Conservation (phyloP, 2,888 invertebrate genomes). For the Pyrrhosoma nymphula region DNA sequence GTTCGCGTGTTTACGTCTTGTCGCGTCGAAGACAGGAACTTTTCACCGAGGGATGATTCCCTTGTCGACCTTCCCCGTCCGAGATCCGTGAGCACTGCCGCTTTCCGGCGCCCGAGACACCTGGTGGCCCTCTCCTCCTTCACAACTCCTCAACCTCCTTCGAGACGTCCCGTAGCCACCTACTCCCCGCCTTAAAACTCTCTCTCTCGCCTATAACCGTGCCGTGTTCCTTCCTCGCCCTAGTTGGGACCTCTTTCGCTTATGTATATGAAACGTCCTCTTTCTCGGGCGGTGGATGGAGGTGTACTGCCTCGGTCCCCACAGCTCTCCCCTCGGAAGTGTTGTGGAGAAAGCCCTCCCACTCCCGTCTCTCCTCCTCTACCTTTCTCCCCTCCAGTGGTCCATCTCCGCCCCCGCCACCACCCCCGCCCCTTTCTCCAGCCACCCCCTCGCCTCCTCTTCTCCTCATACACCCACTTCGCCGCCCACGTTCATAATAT, state of each 20-base stretch:
- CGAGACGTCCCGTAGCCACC: not conserved
- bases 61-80: not conserved
- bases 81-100: not conserved
- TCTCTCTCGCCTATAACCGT: not conserved
- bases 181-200: not conserved
- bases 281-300: slow-evolving; percentile 17
- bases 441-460: not conserved
- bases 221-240: slow-evolving; percentile 3
- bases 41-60: not conserved
- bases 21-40: not conserved
- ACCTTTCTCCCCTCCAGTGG: slow-evolving; percentile 36
- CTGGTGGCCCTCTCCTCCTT: not conserved
- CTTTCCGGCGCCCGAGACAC: not conserved
- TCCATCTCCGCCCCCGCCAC: not conserved
- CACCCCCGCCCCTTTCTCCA: slow-evolving; percentile 47
- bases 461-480: too few species aligned
- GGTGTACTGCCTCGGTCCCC: slow-evolving; percentile 5
- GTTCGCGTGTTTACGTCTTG: not conserved
- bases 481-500: slow-evolving; percentile 47
- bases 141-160: not conserved
- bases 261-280: too few species aligned
- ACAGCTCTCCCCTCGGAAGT: not conserved
- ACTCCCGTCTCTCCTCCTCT: slow-evolving; percentile 57
- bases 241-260: not conserved
- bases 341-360: slow-evolving; percentile 29